These are phyloP conservation scores for Okapia johnstoni DNA, from an alignment of 2,113 vertebrate genomes.

Conservation along the genomic window DNA sequence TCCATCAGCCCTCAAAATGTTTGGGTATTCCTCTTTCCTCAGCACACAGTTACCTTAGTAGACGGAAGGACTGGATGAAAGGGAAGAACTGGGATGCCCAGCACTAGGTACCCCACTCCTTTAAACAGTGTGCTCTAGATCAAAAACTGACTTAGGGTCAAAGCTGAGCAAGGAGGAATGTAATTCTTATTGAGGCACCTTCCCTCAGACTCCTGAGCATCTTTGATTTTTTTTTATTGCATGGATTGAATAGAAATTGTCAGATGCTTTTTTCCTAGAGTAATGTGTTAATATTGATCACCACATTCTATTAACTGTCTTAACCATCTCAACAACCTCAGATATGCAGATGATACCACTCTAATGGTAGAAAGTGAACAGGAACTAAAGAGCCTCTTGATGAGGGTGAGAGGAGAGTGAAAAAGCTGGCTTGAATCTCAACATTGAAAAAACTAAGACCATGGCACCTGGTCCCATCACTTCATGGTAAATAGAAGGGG, in stretches of 20 bases:
- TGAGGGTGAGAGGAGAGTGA: background rate
- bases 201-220: background rate
- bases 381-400: background rate
- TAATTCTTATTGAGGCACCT: conserved; percentile 20
- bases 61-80: background rate
- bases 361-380: background rate
- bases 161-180: background rate
- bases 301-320: background rate
- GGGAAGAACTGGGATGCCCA: background rate
- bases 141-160: background rate
- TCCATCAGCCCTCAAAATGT: background rate
- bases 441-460: background rate
- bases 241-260: background rate
- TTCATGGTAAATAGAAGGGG: background rate
- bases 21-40: background rate
- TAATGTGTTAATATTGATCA: background rate
- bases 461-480: background rate
- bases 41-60: background rate
- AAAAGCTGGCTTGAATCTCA: background rate
- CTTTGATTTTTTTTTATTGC: conserved; percentile 2
- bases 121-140: background rate
- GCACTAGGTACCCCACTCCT: background rate
- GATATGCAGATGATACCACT: background rate
- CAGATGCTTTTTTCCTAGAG: background rate
- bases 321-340: background rate